phyloP scores from a whole-genome alignment of 30 jellyfish, hydroid and myxozoan genomes.

The Mastigias papua region DNA sequence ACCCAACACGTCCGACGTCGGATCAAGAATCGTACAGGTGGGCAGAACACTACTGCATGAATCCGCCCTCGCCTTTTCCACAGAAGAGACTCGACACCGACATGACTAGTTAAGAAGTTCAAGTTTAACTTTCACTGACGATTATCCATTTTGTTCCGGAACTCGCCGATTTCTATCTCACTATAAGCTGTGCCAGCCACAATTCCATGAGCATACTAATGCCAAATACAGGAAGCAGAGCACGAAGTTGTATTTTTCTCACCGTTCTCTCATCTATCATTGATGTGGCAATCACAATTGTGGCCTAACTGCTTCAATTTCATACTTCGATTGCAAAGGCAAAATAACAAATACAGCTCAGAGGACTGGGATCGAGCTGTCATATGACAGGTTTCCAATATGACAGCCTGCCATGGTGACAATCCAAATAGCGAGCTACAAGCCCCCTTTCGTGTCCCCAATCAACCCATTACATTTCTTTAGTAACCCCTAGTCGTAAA shows the following conservation, averaged over 20 bases:
- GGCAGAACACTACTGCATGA: constrained; percentile 6
- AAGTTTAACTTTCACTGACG: not conserved
- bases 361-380: constrained; percentile 42
- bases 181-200: not conserved
- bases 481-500: too few relatives aligned
- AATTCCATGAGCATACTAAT: not conserved
- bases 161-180: not conserved
- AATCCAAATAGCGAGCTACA: not conserved
- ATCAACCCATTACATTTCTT: too few relatives aligned
- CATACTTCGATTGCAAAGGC: constrained; percentile 55
- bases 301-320: constrained; percentile 34
- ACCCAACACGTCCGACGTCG: not conserved
- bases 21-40: not conserved
- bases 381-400: constrained; percentile 12
- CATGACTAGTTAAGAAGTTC: not conserved
- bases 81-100: not conserved
- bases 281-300: not conserved
- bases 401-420: constrained; percentile 32
- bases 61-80: constrained; percentile 30
- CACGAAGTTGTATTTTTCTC: not conserved
- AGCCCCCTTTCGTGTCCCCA: not conserved
- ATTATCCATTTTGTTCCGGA: not conserved
- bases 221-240: not conserved
- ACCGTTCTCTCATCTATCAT: not conserved
- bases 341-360: constrained; percentile 25